Conservation (phyloP, 2,113 vertebrate genomes). For the Poeciliopsis occidentalis region DNA sequence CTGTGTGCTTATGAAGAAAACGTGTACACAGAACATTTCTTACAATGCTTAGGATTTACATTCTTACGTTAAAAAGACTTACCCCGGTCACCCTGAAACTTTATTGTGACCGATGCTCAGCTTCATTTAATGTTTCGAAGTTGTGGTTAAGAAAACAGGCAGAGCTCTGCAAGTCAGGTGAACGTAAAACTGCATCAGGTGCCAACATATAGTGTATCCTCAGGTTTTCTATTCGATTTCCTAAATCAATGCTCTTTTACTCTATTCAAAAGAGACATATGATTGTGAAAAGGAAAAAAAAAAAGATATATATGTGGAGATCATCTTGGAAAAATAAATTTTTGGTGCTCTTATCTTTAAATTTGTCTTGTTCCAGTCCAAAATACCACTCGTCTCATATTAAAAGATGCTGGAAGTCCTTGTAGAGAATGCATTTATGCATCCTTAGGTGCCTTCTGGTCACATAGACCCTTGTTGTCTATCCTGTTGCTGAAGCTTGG, state of each 20-base stretch:
- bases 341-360: background rate
- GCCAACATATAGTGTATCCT: conserved; percentile 52
- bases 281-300: too few relatives aligned
- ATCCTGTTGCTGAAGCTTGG: conserved; percentile 66
- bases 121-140: conserved; percentile 48
- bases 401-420: conserved; percentile 1
- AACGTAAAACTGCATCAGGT: conserved; percentile 29
- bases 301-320: conserved; percentile 11
- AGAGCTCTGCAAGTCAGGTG: conserved; percentile 38
- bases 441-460: conserved; percentile 31
- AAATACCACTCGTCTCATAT: conserved; percentile 24
- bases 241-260: conserved; percentile 43
- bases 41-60: conserved; percentile 37
- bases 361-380: background rate
- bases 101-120: conserved; percentile 50
- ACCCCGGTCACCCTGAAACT: conserved; percentile 42
- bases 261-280: too few relatives aligned
- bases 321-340: conserved; percentile 30
- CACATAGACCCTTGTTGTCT: conserved; percentile 68
- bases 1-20: conserved; percentile 46
- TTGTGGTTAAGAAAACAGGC: conserved; percentile 10
- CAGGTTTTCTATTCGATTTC: conserved; percentile 64
- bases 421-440: conserved; percentile 75
- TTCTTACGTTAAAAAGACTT: conserved; percentile 49
- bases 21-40: conserved; percentile 47